Evolutionary conservation across 2,797 vertebrate genomes (phyloP), one percentile per base, ranked within the genome.

Genomic region (Morus bassanus): DNA sequence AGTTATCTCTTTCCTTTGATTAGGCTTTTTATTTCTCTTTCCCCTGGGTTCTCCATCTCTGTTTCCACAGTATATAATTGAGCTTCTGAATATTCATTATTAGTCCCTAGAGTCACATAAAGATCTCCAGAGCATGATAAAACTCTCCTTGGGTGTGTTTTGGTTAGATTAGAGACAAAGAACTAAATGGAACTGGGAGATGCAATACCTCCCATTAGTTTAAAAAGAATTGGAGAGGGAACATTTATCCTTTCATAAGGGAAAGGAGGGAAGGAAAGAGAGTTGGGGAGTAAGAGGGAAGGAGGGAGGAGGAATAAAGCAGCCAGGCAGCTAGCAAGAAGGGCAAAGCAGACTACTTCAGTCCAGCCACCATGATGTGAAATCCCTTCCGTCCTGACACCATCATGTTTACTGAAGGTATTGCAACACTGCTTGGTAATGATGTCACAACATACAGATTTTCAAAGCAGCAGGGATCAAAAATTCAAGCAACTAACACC

Each of bases 1-100:
- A 91, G 54, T 93, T 91, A 75, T 89, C 39, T 65, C 73, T 65
- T 88, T 63, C 69, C 37, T 94, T 95, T 93, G 81, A 91, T 88
- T 89, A 91, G 69, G 43, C 43, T 33, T 95, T 93, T 96, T 95
- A 88, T 94, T 96, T 94, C 82, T 89, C 65, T 88, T 92, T 92
- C 93, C 67, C 81, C 51, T 88, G 69, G 50, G 73, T 92, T 95
- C 93, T 76, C 46, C 51, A 51, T 72, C 65, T 92, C 89, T 86
- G 51, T 94, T 96, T 95, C 70, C 54, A 68, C 7, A 91, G 83
- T 53, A 91, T 35, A 57, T 87, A 95, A 94, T 15, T 94, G 91
- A 94, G 53, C n/a, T 89, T 14, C 65, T 94, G 76, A 91, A 96
- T 95, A 93, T 94, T 93, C 92, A 89, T 83, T 81, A 91, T 84